Evolutionary conservation across 2,113 vertebrate genomes (phyloP).

Genomic region (Oryzias celebensis): DNA sequence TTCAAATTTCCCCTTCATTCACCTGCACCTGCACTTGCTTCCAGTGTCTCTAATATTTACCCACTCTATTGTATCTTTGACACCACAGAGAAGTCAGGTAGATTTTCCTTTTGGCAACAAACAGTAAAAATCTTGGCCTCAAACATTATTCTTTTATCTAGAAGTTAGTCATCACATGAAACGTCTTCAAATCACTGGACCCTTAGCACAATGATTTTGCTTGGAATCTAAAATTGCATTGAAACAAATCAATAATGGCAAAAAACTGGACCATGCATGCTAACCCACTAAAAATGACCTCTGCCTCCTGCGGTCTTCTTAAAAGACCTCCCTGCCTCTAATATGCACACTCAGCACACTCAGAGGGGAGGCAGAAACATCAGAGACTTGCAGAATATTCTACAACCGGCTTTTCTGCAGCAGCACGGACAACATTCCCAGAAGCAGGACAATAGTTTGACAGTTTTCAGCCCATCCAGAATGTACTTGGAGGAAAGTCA

Average conservation of each 20-base stretch:
- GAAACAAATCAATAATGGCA: slow-evolving; percentile 46
- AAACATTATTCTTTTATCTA: not conserved
- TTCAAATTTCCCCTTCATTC: not conserved
- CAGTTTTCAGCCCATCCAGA: slow-evolving; percentile 3
- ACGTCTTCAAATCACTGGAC: slow-evolving; percentile 14
- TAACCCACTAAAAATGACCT: slow-evolving; percentile 61
- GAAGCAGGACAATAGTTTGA: slow-evolving; percentile 17
- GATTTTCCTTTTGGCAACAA: too few relatives aligned
- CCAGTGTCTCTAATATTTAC: not conserved
- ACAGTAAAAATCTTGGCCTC: not conserved
- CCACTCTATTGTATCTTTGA: not conserved
- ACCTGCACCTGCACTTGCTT: slow-evolving; percentile 4
- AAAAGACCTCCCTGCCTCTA: slow-evolving; percentile 29
- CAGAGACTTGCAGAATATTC: slow-evolving; percentile 16
- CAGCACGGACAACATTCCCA: slow-evolving; percentile 23
- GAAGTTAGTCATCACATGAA: not conserved
- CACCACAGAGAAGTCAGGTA: too few relatives aligned
- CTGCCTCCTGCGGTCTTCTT: slow-evolving; percentile 28
- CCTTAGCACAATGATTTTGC: slow-evolving; percentile 19
- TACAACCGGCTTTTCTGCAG: slow-evolving; percentile 27
- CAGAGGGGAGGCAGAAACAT: slow-evolving; percentile 18
- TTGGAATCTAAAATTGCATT: slow-evolving; percentile 37
- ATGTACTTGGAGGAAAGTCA: not conserved
- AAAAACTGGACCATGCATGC: slow-evolving; percentile 36
- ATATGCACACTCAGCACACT: slow-evolving; percentile 31